These are phyloP conservation scores for Neoitamus cyanurus DNA, from an alignment of 2,888 invertebrate species.

Conservation along the genomic window DNA sequence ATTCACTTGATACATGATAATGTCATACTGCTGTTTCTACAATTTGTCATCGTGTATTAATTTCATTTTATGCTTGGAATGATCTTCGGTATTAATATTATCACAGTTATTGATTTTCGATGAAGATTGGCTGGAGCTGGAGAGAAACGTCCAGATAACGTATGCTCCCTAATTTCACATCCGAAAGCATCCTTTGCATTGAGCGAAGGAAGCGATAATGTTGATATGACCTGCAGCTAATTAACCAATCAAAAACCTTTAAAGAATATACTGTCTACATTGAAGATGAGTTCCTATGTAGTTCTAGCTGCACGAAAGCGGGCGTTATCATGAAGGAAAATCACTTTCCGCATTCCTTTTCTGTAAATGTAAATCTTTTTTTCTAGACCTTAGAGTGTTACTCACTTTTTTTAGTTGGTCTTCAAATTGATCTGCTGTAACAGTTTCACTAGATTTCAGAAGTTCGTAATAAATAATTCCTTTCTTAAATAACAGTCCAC, in stretches of 20 bases:
- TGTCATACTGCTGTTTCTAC: constrained; percentile 15
- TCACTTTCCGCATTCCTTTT: no score
- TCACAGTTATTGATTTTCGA: background rate
- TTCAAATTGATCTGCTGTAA: no score
- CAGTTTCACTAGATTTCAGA: no score
- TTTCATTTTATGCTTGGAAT: background rate
- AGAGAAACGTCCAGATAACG: background rate
- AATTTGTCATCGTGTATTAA: constrained; percentile 23
- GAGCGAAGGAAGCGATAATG: background rate
- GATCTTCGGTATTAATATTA: background rate
- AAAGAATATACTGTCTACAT: no score
- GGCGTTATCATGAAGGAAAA: no score
- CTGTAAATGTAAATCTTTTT: no score
- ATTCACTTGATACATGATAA: constrained; percentile 40
- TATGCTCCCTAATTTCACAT: background rate
- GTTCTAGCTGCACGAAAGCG: no score
- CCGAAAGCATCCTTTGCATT: background rate
- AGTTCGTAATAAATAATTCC: no score
- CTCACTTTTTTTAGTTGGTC: no score
- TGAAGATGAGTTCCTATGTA: no score
- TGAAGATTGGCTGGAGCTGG: background rate
- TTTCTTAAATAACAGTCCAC: no score
- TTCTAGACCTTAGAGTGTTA: no score
- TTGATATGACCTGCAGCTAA: background rate
- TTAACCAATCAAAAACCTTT: background rate